These are phyloP conservation scores for Heterochromis multidens DNA, from an alignment of 2,113 vertebrate species.

Conservation along the genomic window DNA sequence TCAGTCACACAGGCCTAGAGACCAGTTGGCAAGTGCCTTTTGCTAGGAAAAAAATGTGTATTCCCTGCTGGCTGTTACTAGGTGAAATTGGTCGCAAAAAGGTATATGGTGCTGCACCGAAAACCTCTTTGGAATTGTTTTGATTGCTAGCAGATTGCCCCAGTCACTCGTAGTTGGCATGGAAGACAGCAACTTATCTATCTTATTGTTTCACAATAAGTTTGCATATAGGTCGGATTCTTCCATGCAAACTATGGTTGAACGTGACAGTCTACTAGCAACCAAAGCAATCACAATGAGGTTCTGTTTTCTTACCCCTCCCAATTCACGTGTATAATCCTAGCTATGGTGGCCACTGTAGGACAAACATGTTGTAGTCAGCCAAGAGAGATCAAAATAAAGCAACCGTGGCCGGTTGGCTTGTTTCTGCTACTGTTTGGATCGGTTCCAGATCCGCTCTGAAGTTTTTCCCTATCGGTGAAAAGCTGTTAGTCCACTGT, in stretches of 20 bases:
- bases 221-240: accelerated
- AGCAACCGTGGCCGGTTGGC: too few species aligned
- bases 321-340: too few species aligned
- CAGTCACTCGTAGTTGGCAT: background rate
- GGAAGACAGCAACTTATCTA: background rate
- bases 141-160: background rate
- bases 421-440: too few species aligned
- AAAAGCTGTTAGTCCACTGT: too few species aligned
- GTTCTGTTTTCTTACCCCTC: background rate
- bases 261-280: background rate
- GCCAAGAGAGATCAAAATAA: too few species aligned
- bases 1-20: background rate
- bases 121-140: background rate
- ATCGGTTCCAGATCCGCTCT: too few species aligned
- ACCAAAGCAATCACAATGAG: background rate
- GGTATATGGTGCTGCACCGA: background rate
- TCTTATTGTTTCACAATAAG: background rate
- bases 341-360: too few species aligned
- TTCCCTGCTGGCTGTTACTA: background rate
- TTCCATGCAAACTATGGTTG: background rate
- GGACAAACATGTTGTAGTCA: too few species aligned
- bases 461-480: too few species aligned
- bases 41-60: background rate
- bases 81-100: too few species aligned
- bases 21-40: background rate